Evolutionary conservation across 2,888 invertebrate species (phyloP).

Genomic region (Alsophila aescularia): DNA sequence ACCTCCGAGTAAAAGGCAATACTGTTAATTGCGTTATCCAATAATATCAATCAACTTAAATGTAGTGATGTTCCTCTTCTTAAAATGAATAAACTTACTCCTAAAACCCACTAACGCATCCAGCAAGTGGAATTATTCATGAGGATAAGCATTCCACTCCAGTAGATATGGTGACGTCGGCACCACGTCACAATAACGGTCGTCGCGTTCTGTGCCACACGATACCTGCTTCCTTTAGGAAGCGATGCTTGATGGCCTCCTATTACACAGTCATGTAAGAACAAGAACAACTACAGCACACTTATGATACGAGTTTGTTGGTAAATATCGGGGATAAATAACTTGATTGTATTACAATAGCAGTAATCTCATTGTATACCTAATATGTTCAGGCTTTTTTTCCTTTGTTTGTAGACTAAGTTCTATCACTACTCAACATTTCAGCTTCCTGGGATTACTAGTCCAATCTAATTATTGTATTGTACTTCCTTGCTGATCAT

Average conservation of each 20-base stretch:
- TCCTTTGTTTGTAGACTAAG: too few relatives aligned
- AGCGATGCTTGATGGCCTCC: constrained; percentile 2
- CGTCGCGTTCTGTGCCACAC: neutral
- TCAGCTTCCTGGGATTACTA: too few relatives aligned
- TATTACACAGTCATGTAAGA: constrained; percentile 15
- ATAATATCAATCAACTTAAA: neutral
- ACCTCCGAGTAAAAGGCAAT: neutral
- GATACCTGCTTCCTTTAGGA: constrained; percentile 21
- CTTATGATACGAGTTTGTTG: neutral
- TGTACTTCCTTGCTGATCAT: too few relatives aligned
- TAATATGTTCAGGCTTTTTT: too few relatives aligned
- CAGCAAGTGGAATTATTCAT: constrained; percentile 24
- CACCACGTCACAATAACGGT: constrained; percentile 8
- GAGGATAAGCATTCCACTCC: constrained; percentile 14
- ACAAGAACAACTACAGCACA: constrained; percentile 1
- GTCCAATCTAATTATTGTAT: too few relatives aligned
- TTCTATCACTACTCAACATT: too few relatives aligned
- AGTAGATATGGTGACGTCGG: constrained; percentile 24
- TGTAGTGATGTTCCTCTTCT: neutral
- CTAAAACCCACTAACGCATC: constrained; percentile 17
- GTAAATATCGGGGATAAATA: neutral
- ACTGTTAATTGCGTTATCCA: neutral
- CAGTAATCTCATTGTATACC: too few relatives aligned
- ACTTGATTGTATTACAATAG: too few relatives aligned
- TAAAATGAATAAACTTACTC: constrained; percentile 8